A percentile compares a stretch with the other conserved stretches of the same genome.
These are phyloP conservation scores for Myotis myotis DNA, from an alignment of 2,797 vertebrate genomes.

Conservation along the genomic window DNA sequence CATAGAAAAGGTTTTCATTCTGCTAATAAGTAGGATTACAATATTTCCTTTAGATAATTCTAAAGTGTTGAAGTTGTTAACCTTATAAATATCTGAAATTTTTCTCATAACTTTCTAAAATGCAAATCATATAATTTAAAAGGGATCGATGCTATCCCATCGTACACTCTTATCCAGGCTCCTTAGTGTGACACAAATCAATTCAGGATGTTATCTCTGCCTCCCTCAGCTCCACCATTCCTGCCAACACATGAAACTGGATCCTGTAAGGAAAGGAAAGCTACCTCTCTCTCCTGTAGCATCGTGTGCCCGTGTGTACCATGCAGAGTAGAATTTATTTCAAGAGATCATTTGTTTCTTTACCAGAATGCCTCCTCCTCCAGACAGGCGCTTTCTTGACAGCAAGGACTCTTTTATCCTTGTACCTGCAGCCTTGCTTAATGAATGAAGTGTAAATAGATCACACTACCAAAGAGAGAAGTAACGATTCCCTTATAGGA, in stretches of 20 bases:
- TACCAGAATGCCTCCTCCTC: neutral
- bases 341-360: neutral
- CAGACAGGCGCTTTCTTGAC: neutral
- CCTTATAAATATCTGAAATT: neutral
- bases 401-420: neutral
- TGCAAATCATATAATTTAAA: slow-evolving; percentile 17
- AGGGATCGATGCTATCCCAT: neutral
- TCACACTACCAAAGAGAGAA: neutral
- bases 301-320: neutral
- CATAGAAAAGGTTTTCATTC: neutral
- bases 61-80: slow-evolving; percentile 5
- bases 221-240: neutral
- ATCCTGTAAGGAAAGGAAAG: neutral
- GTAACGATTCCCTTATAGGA: neutral
- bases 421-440: neutral
- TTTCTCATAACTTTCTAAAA: neutral
- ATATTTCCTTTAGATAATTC: neutral
- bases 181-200: neutral
- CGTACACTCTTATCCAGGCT: neutral
- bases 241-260: neutral
- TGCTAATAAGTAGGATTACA: neutral
- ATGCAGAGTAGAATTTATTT: neutral
- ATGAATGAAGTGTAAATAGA: slow-evolving; percentile 21
- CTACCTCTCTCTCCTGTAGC: neutral
- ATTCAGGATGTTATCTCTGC: neutral